phyloP scores from a whole-genome alignment of 2,797 vertebrate species.

The Premnoplex brunnescens region DNA sequence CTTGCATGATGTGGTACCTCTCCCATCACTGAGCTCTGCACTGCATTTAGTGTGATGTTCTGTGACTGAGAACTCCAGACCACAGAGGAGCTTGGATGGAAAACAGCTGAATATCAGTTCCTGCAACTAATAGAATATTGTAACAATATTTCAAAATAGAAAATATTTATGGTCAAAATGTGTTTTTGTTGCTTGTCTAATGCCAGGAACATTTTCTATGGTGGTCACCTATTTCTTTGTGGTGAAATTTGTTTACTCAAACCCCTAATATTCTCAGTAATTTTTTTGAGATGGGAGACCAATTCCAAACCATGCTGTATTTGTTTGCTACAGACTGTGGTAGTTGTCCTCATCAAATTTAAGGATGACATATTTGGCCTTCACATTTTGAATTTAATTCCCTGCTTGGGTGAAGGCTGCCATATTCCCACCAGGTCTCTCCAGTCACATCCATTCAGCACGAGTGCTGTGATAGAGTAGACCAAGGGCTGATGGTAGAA shows the following conservation, averaged over 20 bases:
- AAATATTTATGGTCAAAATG: conserved; percentile 40
- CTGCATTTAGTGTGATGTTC: background rate
- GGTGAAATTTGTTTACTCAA: conserved; percentile 11
- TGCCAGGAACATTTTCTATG: background rate
- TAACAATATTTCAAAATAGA: conserved; percentile 27
- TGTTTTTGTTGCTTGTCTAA: conserved; percentile 5
- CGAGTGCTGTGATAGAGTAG: background rate
- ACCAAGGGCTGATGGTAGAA: background rate
- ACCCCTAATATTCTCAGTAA: background rate
- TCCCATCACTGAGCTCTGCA: background rate
- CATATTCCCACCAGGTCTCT: background rate
- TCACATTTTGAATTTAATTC: background rate
- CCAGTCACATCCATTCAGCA: background rate
- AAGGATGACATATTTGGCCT: background rate
- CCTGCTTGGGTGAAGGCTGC: background rate
- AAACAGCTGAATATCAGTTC: conserved; percentile 18
- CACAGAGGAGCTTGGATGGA: background rate
- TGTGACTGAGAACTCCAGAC: background rate
- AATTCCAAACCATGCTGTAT: background rate
- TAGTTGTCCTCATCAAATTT: background rate
- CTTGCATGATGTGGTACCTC: background rate
- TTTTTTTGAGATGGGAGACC: background rate
- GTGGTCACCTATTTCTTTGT: background rate
- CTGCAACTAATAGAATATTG: background rate
- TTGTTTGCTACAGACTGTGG: background rate